Evolutionary conservation across 2,113 vertebrate genomes (phyloP).

Genomic region (Delphinapterus leucas): DNA sequence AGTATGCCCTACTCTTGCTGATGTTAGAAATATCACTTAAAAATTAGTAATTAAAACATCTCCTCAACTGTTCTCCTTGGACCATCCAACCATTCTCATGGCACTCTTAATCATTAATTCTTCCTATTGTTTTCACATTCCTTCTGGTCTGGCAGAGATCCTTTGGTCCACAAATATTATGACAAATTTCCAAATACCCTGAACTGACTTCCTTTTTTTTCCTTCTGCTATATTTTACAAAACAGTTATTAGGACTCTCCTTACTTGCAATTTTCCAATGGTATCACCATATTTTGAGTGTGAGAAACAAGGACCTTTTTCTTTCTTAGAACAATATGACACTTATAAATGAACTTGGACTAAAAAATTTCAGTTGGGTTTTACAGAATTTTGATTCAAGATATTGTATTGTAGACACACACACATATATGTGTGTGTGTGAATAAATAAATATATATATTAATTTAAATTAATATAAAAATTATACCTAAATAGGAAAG

Average conservation of each 20-base stretch:
- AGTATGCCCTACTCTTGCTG: not conserved
- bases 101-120: not conserved
- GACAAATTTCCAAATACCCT: not conserved
- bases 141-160: not conserved
- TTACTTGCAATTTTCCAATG: not conserved
- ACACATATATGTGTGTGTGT: not conserved
- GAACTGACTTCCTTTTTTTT: not conserved
- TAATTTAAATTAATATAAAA: not conserved
- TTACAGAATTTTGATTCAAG: not conserved
- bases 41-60: not conserved
- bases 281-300: not conserved
- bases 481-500: conserved; percentile 9
- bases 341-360: not conserved
- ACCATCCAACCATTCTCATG: not conserved
- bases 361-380: not conserved
- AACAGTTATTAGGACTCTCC: not conserved
- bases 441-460: not conserved
- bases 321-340: not conserved
- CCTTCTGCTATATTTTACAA: not conserved
- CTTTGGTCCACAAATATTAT: not conserved
- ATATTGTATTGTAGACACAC: not conserved
- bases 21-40: not conserved
- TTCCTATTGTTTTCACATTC: not conserved
- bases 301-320: not conserved
- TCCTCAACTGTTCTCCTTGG: not conserved